Conservation (phyloP, 2,797 vertebrate genomes). For the Gastrophryne carolinensis region DNA sequence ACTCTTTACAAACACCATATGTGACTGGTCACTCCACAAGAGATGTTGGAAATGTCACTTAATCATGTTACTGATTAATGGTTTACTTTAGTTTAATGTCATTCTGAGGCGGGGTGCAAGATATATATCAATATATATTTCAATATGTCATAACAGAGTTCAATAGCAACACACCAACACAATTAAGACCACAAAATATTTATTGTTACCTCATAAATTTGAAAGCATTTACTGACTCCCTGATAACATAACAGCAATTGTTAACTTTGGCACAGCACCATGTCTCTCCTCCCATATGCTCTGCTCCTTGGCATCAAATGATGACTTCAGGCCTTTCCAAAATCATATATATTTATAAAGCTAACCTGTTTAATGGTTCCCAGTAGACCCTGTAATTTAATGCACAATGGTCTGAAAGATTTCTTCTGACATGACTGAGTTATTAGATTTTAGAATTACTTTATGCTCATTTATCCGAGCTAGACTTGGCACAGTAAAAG, state of each 20-base stretch:
- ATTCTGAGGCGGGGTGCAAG: not conserved
- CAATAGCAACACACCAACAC: not conserved
- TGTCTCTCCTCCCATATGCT: not conserved
- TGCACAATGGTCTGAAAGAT: not conserved
- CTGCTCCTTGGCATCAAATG: not conserved
- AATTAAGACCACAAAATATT: not conserved
- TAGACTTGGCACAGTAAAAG: not conserved
- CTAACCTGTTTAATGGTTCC: not conserved
- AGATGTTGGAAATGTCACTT: not conserved
- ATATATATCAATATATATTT: not conserved
- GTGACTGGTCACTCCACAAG: not conserved
- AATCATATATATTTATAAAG: not conserved
- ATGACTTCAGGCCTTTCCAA: not conserved
- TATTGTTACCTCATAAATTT: not conserved
- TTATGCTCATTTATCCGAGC: not conserved
- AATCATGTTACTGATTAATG: conserved; percentile 6
- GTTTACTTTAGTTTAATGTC: not conserved
- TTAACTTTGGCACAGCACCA: not conserved
- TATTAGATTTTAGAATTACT: not conserved
- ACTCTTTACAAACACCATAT: not conserved
- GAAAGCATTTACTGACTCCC: not conserved
- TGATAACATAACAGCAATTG: not conserved
- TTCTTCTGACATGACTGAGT: not conserved
- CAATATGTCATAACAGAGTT: not conserved
- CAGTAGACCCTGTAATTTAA: not conserved